These are phyloP conservation scores for Alviniconcha marisindica DNA, from an alignment of 1,140 invertebrate species.

Conservation along the genomic window DNA sequence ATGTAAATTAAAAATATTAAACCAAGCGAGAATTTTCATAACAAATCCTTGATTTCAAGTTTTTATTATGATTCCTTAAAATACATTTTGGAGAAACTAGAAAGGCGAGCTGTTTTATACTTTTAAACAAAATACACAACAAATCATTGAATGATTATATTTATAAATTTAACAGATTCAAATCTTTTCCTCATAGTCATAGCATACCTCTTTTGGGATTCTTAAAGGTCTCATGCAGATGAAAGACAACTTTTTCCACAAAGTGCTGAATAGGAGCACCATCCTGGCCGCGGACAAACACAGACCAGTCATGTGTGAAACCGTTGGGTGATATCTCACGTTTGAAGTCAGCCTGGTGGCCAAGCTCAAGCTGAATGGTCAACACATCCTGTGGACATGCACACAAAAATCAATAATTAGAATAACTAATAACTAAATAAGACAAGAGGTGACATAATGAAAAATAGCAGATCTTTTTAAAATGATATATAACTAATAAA, in stretches of 20 bases:
- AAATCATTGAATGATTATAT: no score
- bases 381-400: constrained; percentile 35
- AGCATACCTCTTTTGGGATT: constrained; percentile 86
- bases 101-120: no score
- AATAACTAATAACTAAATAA: background rate
- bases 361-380: constrained; percentile 91
- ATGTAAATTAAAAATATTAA: no score
- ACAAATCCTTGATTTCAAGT: no score
- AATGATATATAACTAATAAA: no score
- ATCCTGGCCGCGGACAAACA: constrained; percentile 93
- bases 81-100: no score
- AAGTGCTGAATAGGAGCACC: constrained; percentile 89
- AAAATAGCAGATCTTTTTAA: no score
- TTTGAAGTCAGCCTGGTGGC: constrained; percentile 89
- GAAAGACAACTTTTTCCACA: constrained; percentile 96
- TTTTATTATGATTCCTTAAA: no score
- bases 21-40: no score
- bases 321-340: constrained; percentile 88
- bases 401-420: background rate
- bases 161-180: no score
- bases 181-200: no score
- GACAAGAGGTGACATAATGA: background rate
- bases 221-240: constrained; percentile 93
- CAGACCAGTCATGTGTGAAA: constrained; percentile 98
- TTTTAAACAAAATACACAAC: no score